Evolutionary conservation across 92 coral and sea anemone species (phyloP).

Genomic region (Epizoanthus rinbou): DNA sequence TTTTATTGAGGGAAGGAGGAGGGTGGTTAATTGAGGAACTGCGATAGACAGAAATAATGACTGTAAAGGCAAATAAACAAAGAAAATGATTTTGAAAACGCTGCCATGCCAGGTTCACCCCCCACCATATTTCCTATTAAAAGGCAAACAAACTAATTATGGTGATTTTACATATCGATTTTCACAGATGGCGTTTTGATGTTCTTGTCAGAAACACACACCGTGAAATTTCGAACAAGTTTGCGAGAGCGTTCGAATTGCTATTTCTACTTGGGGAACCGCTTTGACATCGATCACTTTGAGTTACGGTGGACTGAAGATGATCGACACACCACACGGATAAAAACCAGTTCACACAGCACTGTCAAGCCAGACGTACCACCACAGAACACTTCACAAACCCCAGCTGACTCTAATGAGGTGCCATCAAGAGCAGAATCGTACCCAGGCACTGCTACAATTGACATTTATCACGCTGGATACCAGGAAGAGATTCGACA

Average conservation of each 20-base stretch:
- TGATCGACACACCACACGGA: slow-evolving; percentile 1
- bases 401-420: not conserved
- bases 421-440: slow-evolving; percentile 30
- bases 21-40: too few relatives aligned
- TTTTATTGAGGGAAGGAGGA: too few relatives aligned
- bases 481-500: slow-evolving; percentile 37
- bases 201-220: slow-evolving; percentile 64
- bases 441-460: slow-evolving; percentile 65
- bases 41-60: too few relatives aligned
- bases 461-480: slow-evolving; percentile 79
- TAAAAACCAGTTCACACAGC: not conserved
- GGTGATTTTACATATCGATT: not conserved
- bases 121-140: not conserved
- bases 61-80: too few relatives aligned
- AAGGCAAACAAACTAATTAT: not conserved
- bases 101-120: too few relatives aligned
- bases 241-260: slow-evolving; percentile 66
- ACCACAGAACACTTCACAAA: not conserved
- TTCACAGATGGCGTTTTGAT: slow-evolving; percentile 74
- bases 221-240: slow-evolving; percentile 70
- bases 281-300: slow-evolving; percentile 67
- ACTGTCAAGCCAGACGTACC: not conserved
- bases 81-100: too few relatives aligned
- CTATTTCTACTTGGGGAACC: slow-evolving; percentile 75
- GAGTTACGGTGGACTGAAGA: slow-evolving; percentile 77